Evolutionary conservation across 2,888 invertebrate species (phyloP), one percentile per base, ranked within the genome.

Genomic region (Leptodirus hochenwartii): DNA sequence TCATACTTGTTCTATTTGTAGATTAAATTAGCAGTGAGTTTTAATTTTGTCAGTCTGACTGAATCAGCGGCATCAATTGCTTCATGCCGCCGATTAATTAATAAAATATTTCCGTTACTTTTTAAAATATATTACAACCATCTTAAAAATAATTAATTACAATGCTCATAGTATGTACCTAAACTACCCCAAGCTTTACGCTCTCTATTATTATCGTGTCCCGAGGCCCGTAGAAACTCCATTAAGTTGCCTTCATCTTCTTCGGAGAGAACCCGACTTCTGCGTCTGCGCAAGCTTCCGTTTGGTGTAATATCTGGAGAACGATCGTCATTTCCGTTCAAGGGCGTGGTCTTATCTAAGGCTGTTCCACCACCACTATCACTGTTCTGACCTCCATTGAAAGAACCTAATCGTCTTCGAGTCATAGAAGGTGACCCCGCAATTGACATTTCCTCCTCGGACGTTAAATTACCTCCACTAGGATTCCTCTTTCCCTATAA

Each of bases 171-270:
- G 17, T 27, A 33, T 46, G 49, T 59, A 80, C 80, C 80, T 39
- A 84, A 62, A 51, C 82, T 82, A 24, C 82, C 81, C 70, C 82
- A 84, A 5, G 78, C 75, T 47, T 78, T 79, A 27, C 85, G 59
- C 47, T 82, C 85, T 22, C 82, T 58, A 34, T 58, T 62, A 8
- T 69, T 78, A 35, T 74, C 74, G 32, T 78, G 77, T 1, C 79
- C 80, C 4, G 81, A 73, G 26, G 74, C 70, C 31, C 82, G 58
- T 30, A 88, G 58, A 49, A 82, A 85, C 49, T 84, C 82, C 70
- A 88, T 75, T n/a, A 88, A 54, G 11, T 76, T 76, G 4, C 75
- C 74, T 42, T 87, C 87, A 46, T 85, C 80, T 44, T 79, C 80
- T 47, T 78, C 82, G 4, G 75, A 75, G 0, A 82, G 70, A 11